Evolutionary conservation across 2,888 invertebrate genomes (phyloP), one percentile per base, ranked within the genome.

Genomic region (Mesochorus sp.): DNA sequence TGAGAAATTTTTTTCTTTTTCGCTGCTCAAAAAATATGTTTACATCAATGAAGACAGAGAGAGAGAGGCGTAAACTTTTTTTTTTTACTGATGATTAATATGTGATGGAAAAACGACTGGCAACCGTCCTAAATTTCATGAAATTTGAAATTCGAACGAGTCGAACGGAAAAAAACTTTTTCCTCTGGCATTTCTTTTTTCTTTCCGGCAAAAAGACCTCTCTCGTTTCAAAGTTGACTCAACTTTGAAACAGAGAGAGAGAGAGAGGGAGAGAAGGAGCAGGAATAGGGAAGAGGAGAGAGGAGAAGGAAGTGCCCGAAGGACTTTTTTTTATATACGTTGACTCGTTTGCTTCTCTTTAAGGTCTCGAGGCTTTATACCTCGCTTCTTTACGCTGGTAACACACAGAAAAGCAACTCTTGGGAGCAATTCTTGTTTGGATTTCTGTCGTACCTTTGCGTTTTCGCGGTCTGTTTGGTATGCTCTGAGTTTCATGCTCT

Each of bases 381-480:
- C 17, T 28, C 19, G 3, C 21, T 12, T 24, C 24, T 59, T 17
- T 57, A 37, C 70, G 28, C 12, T n/a, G 44, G 68, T 31, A 44
- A 55, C 59, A 37, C 14, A 57, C 47, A 68, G 28, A 42, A 17
- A 42, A 59, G 59, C 51, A 51, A 66, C 59, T 71, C 76, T 51
- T 51, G 57, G 57, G 64, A 57, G 42, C 64, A 70, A 74, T 66
- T 78, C 62, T 70, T 64, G 73, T 74, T 74, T 66, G 64, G 59
- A 34, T 61, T 70, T 66, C 73, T 39, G 64, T 44, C 59, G 68
- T 61, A 53, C 37, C 67, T 34, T 67, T 44, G 61, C 57, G 39
- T 49, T 64, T 44, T 62, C 62, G 34, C 64, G 62, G 42, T 53
- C 34, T 59, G 67, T 68, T 67, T 55, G 49, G 31, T 42, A 34